Base-by-base conservation (phyloP, 2,888 invertebrate genomes). In the Pachliopta kotzebuea region DNA sequence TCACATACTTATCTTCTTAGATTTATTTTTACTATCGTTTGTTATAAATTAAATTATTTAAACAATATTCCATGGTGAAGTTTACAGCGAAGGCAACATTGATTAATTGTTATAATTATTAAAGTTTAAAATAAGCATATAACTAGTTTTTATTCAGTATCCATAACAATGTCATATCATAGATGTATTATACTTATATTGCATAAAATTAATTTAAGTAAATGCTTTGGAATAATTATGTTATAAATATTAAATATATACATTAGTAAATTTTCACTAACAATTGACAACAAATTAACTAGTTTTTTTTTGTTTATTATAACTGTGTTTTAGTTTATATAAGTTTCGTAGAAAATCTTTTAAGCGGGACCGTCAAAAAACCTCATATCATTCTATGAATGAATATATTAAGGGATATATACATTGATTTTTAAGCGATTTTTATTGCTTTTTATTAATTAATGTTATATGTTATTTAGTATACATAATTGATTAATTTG, bases 261-360 rank as follows among this genome's bases (percentile, higher is more conserved):
- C 72, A 72, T 62, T 66, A 52, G 67, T 67, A 65, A 78, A 75
- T 74, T 62, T 77, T 71, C 67, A 73, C 76, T 83, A 83, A 79
- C 80, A 84, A 84, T 84, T 84, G 84, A 85, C 84, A 79, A 74
- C 73, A 74, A 77, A 80, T 77, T 79, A 72, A 74, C 75, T 74
- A 72, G 53, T 49, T 57, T 68, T 6, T 68, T 70, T 71, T 2
- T 53, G 26, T 17, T 42, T 45, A 21, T 37, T 31, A 26, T 26
- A 45, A 53, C 31, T n/a, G 49, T 20, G n/a, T 49, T 20, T n/a
- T n/a, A 14, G 45, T 49, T n/a, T 49, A 23, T 20, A 31, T 55
- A 31, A n/a, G 9, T 59, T 49, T 23, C 17, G 42, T 58, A 55
- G 49, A 61, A 61, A 63, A 55, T 31, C 31, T 9, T 8, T 26